A percentile compares a stretch with the other conserved stretches of the same genome.
Conservation (phyloP, 2,888 invertebrate species). For the Timandra comae region DNA sequence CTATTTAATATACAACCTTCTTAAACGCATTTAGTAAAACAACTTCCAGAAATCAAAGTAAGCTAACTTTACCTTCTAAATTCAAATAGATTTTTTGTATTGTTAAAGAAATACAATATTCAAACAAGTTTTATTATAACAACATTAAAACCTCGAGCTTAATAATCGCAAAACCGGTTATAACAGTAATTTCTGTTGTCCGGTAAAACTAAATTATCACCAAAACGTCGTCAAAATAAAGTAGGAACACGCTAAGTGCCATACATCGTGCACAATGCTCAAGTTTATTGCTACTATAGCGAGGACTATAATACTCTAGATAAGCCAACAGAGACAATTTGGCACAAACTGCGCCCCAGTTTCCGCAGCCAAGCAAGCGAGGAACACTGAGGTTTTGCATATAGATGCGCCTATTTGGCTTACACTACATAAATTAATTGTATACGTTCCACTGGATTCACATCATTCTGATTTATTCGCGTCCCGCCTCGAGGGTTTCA, state of each 20-base stretch:
- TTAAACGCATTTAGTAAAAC: too few species aligned
- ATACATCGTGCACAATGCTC: conserved; percentile 56
- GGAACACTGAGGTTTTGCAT: conserved; percentile 67
- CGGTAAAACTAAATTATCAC: conserved; percentile 38
- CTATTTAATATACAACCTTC: too few species aligned
- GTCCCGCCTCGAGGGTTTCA: conserved; percentile 25
- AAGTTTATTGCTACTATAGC: conserved; percentile 62
- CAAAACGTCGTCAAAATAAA: conserved; percentile 43
- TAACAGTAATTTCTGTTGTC: too few species aligned
- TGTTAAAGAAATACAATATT: too few species aligned
- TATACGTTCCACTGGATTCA: conserved; percentile 56
- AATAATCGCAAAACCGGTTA: too few species aligned
- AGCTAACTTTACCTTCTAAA: too few species aligned
- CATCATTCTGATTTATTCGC: conserved; percentile 44
- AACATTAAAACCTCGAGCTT: too few species aligned
- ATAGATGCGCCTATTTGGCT: conserved; percentile 72
- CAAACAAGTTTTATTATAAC: too few species aligned
- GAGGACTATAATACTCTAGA: conserved; percentile 67
- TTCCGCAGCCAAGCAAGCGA: conserved; percentile 62
- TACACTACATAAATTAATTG: conserved; percentile 70
- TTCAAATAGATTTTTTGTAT: too few species aligned
- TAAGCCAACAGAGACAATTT: conserved; percentile 75
- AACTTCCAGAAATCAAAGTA: too few species aligned
- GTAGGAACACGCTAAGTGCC: conserved; percentile 43
- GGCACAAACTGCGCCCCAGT: conserved; percentile 69